Percentiles rank a stretch among this genome's conserved stretches.
phyloP scores from a whole-genome alignment of 2,888 invertebrate species.

The Caenorhabditis afra region DNA sequence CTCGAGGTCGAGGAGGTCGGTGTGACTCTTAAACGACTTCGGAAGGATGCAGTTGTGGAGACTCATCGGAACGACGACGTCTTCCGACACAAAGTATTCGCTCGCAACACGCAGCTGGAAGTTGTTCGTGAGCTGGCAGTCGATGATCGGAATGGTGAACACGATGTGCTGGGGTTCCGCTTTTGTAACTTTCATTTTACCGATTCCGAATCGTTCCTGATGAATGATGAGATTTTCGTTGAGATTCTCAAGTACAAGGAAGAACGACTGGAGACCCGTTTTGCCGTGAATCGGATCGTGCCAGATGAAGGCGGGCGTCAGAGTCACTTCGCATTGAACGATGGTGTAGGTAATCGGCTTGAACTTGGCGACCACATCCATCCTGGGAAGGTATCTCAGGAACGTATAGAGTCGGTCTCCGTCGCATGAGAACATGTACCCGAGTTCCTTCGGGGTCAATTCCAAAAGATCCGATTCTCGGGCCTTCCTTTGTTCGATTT shows the following conservation, averaged over 20 bases:
- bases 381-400: conserved; percentile 89
- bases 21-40: conserved; percentile 92
- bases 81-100: conserved; percentile 86
- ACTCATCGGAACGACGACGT: conserved; percentile 82
- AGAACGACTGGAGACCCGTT: conserved; percentile 89
- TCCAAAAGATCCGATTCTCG: conserved; percentile 86
- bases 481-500: conserved; percentile 88
- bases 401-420: conserved; percentile 85
- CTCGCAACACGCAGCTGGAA: conserved; percentile 85
- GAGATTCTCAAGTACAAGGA: conserved; percentile 98
- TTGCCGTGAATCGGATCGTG: conserved; percentile 87
- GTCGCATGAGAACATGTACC: conserved; percentile 81
- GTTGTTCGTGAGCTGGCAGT: conserved; percentile 90
- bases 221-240: conserved; percentile 95
- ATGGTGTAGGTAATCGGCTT: conserved; percentile 91
- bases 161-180: conserved; percentile 89
- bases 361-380: conserved; percentile 89
- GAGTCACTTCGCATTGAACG: conserved; percentile 81
- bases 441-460: conserved; percentile 91
- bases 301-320: conserved; percentile 84
- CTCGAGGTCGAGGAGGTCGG: conserved; percentile 91
- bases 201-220: conserved; percentile 91
- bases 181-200: conserved; percentile 88
- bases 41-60: conserved; percentile 93
- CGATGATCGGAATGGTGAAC: conserved; percentile 95